These are phyloP conservation scores for Actias luna DNA, from an alignment of 2,888 invertebrate genomes.

Conservation along the genomic window DNA sequence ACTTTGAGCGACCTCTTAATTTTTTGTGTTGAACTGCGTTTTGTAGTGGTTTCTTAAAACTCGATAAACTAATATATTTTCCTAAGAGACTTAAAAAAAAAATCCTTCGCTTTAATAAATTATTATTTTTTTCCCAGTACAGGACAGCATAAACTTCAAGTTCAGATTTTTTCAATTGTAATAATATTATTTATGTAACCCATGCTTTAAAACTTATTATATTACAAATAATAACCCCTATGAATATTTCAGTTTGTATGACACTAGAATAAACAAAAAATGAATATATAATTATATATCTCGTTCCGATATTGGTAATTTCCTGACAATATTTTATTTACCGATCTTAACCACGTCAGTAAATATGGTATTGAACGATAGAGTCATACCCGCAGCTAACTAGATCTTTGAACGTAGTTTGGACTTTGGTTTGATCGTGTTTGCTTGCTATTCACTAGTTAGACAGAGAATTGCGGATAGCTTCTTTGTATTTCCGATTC, in stretches of 20 bases:
- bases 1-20: too few species aligned
- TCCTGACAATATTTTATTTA: slow-evolving; percentile 2
- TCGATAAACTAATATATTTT: too few species aligned
- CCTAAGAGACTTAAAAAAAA: too few species aligned
- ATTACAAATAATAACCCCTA: not conserved
- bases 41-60: too few species aligned
- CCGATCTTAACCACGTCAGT: slow-evolving; percentile 41
- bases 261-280: not conserved
- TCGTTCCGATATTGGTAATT: not conserved
- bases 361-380: slow-evolving; percentile 59
- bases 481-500: slow-evolving; percentile 73
- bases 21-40: too few species aligned
- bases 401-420: slow-evolving; percentile 76
- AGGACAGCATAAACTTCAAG: too few species aligned
- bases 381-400: slow-evolving; percentile 67
- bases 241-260: not conserved
- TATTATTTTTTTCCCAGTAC: too few species aligned
- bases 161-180: too few species aligned
- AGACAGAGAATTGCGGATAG: slow-evolving; percentile 65
- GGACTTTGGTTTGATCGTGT: slow-evolving; percentile 73
- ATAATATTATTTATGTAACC: too few species aligned
- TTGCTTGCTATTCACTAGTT: slow-evolving; percentile 69
- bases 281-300: not conserved
- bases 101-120: too few species aligned
- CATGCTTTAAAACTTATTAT: not conserved